phyloP scores from a whole-genome alignment of 1,140 invertebrate genomes.

The Metaphire vulgaris region DNA sequence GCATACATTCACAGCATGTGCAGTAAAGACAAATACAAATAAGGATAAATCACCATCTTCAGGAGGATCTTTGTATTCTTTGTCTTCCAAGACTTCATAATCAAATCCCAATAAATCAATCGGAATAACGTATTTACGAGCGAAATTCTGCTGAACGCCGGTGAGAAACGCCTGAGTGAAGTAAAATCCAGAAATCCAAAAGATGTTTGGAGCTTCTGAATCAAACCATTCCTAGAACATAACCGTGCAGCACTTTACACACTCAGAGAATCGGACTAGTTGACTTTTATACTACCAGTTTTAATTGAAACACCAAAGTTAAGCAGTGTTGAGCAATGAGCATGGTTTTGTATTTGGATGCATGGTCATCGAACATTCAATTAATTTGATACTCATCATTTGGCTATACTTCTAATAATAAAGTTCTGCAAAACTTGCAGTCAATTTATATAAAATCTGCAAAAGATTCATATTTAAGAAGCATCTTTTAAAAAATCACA shows the following conservation, averaged over 20 bases:
- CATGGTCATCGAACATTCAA: not conserved
- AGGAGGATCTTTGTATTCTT: slow-evolving; percentile 47
- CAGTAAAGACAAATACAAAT: not conserved
- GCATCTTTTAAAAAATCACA: too few relatives aligned
- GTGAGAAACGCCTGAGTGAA: slow-evolving; percentile 50
- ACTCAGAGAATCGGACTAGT: not conserved
- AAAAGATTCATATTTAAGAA: too few relatives aligned
- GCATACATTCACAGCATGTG: too few relatives aligned
- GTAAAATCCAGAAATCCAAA: slow-evolving; percentile 38
- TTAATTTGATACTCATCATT: not conserved
- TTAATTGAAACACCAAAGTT: too few relatives aligned
- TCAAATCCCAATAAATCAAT: slow-evolving; percentile 52
- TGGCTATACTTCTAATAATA: not conserved
- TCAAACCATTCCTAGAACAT: slow-evolving; percentile 53
- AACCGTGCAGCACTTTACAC: not conserved
- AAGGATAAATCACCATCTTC: slow-evolving; percentile 48
- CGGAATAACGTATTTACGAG: slow-evolving; percentile 53
- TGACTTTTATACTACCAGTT: not conserved
- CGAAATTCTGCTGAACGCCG: slow-evolving; percentile 52
- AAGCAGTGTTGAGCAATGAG: too few relatives aligned
- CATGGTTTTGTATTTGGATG: not conserved
- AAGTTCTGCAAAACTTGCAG: too few relatives aligned
- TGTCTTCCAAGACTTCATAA: slow-evolving; percentile 50
- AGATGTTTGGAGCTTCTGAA: slow-evolving; percentile 38
- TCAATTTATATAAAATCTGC: too few relatives aligned